These are phyloP conservation scores for Columbina picui DNA, from an alignment of 2,113 vertebrate genomes.

Conservation along the genomic window DNA sequence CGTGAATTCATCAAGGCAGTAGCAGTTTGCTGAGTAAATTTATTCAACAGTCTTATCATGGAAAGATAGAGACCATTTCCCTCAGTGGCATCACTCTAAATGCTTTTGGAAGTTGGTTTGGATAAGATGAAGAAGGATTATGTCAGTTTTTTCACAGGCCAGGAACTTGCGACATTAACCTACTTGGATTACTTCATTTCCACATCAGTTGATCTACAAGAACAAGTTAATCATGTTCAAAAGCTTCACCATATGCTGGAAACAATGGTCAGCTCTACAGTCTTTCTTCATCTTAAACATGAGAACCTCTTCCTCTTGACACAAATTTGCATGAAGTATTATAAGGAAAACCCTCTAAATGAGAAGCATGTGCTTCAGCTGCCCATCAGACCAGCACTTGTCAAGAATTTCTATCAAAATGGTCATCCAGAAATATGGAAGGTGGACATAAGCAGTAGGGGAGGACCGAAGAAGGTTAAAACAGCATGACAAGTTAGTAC, in stretches of 20 bases:
- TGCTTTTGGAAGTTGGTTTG: constrained; percentile 94
- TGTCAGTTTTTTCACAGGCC: constrained; percentile 91
- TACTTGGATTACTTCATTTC: constrained; percentile 90
- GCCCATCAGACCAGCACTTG: constrained; percentile 84
- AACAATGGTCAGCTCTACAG: constrained; percentile 85
- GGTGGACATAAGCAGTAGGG: constrained; percentile 86
- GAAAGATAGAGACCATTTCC: constrained; percentile 78
- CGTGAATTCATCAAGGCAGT: constrained; percentile 93
- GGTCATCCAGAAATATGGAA: constrained; percentile 86
- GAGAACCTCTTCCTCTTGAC: constrained; percentile 90
- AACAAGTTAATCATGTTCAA: constrained; percentile 86
- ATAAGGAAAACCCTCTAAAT: constrained; percentile 86
- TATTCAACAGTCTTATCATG: constrained; percentile 90
- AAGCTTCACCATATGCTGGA: constrained; percentile 97
- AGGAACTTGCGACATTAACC: constrained; percentile 90
- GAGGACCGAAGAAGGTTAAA: constrained; percentile 83
- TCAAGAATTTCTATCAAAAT: constrained; percentile 88
- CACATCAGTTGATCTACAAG: constrained; percentile 84
- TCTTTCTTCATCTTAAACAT: constrained; percentile 87
- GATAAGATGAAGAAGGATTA: constrained; percentile 98
- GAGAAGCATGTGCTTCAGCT: constrained; percentile 90
- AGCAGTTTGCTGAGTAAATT: constrained; percentile 88
- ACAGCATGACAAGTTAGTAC: constrained; percentile 87
- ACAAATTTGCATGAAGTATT: constrained; percentile 91
- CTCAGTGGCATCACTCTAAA: constrained; percentile 85